These are phyloP conservation scores for Piscicola geometra DNA, from an alignment of 2,888 invertebrate species.

Conservation along the genomic window DNA sequence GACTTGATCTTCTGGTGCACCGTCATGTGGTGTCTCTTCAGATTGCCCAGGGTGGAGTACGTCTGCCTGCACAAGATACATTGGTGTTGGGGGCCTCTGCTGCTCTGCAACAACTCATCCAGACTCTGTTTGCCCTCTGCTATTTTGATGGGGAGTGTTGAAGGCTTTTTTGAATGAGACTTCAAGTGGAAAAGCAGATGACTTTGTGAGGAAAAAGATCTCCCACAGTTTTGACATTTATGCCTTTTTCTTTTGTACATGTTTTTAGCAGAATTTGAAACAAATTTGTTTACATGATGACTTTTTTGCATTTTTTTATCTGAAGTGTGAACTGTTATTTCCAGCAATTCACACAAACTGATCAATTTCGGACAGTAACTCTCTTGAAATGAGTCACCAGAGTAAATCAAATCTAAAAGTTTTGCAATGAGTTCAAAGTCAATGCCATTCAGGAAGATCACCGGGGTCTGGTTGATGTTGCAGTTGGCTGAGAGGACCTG, in stretches of 20 bases:
- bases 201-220: too few relatives aligned
- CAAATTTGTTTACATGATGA: too few relatives aligned
- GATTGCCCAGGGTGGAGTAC: constrained; percentile 14
- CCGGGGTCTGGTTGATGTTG: neutral
- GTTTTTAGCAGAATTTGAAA: too few relatives aligned
- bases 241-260: too few relatives aligned
- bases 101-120: neutral
- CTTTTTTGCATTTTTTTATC: neutral
- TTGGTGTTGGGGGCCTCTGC: too few relatives aligned
- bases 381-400: neutral
- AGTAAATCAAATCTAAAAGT: constrained; percentile 4
- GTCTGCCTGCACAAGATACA: constrained; percentile 7
- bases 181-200: too few relatives aligned
- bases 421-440: constrained; percentile 12
- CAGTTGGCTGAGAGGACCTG: neutral
- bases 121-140: neutral
- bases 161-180: too few relatives aligned
- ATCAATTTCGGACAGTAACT: neutral
- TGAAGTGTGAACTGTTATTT: neutral
- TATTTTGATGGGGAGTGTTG: too few relatives aligned
- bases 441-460: neutral
- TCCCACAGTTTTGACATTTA: too few relatives aligned
- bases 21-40: constrained; percentile 10
- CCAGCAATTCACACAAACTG: neutral
- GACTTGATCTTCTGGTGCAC: constrained; percentile 5